phyloP scores from a whole-genome alignment of 1,140 invertebrate genomes.

The Andrena cerasifolii region DNA sequence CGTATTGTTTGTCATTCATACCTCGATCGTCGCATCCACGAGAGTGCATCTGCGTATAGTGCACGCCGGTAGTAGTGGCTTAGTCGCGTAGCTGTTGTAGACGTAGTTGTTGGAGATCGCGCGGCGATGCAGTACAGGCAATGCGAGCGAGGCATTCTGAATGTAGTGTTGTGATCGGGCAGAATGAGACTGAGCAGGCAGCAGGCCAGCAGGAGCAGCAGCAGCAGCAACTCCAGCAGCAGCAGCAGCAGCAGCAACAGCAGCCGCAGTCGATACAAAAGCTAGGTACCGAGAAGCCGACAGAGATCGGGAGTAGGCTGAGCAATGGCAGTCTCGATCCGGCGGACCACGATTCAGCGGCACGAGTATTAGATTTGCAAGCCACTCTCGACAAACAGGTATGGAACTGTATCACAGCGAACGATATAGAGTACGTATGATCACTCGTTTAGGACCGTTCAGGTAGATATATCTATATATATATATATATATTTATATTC shows the following conservation, averaged over 20 bases:
- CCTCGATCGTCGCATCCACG: slow-evolving; percentile 66
- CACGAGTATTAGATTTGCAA: slow-evolving; percentile 92
- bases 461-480: slow-evolving; percentile 41
- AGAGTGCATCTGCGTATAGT: slow-evolving; percentile 64
- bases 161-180: slow-evolving; percentile 80
- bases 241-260: slow-evolving; percentile 62
- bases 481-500: no score
- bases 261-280: slow-evolving; percentile 58
- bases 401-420: slow-evolving; percentile 72
- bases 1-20: slow-evolving; percentile 51
- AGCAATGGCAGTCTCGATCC: slow-evolving; percentile 85
- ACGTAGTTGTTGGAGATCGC: slow-evolving; percentile 71
- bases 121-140: slow-evolving; percentile 71
- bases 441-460: slow-evolving; percentile 1
- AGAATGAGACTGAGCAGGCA: slow-evolving; percentile 76
- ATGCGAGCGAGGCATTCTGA: slow-evolving; percentile 77
- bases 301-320: slow-evolving; percentile 73
- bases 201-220: slow-evolving; percentile 64
- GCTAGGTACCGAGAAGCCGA: slow-evolving; percentile 72
- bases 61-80: slow-evolving; percentile 66
- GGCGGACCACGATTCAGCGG: slow-evolving; percentile 85
- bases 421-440: slow-evolving; percentile 37
- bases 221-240: slow-evolving; percentile 56
- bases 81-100: slow-evolving; percentile 71
- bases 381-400: slow-evolving; percentile 96